These are phyloP conservation scores for Apeira syringaria DNA, from an alignment of 2,888 invertebrate genomes.

Conservation along the genomic window DNA sequence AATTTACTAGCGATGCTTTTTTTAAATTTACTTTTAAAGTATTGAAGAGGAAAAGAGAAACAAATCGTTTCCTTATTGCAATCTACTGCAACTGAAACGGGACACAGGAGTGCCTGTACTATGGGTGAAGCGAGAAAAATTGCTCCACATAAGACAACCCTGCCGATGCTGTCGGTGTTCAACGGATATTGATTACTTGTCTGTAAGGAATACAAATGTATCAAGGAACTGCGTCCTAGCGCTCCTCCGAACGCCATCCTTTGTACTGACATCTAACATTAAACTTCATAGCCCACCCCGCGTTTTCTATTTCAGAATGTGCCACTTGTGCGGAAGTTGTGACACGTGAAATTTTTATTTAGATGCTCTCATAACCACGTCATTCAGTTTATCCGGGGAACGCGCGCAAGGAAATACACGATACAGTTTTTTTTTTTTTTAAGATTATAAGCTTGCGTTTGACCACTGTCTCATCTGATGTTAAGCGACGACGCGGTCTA, in stretches of 20 bases:
- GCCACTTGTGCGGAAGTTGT: constrained; percentile 24
- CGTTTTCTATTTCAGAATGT: constrained; percentile 41
- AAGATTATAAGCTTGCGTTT: no score
- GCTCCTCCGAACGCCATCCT: constrained; percentile 59
- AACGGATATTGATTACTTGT: constrained; percentile 79
- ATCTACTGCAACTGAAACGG: no score
- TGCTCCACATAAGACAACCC: constrained; percentile 53
- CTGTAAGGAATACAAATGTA: constrained; percentile 81
- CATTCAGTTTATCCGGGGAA: constrained; percentile 10
- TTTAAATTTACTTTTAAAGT: no score
- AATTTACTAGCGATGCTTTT: no score
- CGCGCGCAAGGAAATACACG: constrained; percentile 32
- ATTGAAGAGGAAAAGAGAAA: no score
- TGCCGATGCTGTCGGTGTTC: constrained; percentile 59
- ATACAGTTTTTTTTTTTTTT: no score
- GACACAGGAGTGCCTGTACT: no score
- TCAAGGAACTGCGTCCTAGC: constrained; percentile 65
- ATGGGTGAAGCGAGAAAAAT: constrained; percentile 49
- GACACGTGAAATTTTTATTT: constrained; percentile 26
- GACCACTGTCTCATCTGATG: no score
- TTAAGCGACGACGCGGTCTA: no score
- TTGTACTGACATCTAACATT: constrained; percentile 70
- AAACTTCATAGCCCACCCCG: constrained; percentile 62
- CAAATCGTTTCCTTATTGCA: no score
- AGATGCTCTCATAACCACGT: constrained; percentile 22